Percentiles rank a stretch among this genome's conserved stretches.
These are phyloP conservation scores for Spodoptera frugiperda DNA, from an alignment of 1,140 invertebrate species.

Conservation along the genomic window DNA sequence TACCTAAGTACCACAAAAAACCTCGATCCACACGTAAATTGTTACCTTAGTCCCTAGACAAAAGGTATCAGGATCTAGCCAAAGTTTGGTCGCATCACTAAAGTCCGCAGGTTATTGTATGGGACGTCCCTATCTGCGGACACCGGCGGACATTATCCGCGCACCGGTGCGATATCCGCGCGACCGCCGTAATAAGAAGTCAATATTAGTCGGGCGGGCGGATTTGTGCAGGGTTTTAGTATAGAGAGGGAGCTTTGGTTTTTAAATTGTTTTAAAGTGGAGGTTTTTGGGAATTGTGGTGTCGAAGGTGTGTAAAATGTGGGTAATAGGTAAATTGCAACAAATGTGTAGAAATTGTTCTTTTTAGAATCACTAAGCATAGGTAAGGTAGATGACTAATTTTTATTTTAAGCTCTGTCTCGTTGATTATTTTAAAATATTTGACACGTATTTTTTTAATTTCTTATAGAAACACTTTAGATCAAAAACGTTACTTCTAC, in stretches of 20 bases:
- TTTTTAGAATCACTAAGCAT: too few species aligned
- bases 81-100: constrained; percentile 53
- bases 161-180: constrained; percentile 63
- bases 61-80: not conserved
- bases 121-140: constrained; percentile 61
- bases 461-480: too few species aligned
- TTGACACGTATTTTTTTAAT: too few species aligned
- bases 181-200: constrained; percentile 80
- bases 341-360: too few species aligned
- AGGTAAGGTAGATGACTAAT: too few species aligned
- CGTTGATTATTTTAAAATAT: too few species aligned
- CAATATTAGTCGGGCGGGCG: constrained; percentile 83
- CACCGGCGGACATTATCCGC: constrained; percentile 62
- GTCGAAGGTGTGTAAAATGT: too few species aligned
- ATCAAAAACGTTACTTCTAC: too few species aligned
- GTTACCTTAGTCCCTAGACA: constrained; percentile 1
- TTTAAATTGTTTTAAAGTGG: not conserved
- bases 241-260: constrained; percentile 56
- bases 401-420: too few species aligned
- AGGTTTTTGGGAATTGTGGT: too few species aligned
- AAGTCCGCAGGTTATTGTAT: constrained; percentile 67
- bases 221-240: constrained; percentile 60
- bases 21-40: not conserved
- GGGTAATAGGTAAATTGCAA: too few species aligned
- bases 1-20: not conserved